Evolutionary conservation across 2,797 vertebrate species (phyloP).

Genomic region (Rhinichthys osculus): DNA sequence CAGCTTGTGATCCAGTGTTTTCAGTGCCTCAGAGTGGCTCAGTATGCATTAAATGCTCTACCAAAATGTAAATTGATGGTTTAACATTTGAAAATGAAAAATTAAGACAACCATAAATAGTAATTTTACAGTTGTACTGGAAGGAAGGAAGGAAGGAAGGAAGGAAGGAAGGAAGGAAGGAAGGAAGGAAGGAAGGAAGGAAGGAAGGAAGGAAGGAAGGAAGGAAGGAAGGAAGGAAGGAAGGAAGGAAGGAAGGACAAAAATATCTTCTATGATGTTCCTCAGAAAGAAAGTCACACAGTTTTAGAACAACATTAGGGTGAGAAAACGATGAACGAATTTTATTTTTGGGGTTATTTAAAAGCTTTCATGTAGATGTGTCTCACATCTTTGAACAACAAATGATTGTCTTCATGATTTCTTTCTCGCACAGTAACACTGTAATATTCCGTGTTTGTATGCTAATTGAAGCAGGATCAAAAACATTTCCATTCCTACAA

Average conservation of each 20-base stretch:
- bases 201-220: too few species aligned
- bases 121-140: too few species aligned
- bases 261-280: neutral
- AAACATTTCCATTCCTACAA: conserved; percentile 23
- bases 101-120: too few species aligned
- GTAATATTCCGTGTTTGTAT: conserved; percentile 30
- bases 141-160: too few species aligned
- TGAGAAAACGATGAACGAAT: too few species aligned
- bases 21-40: neutral
- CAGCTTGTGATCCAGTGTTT: neutral
- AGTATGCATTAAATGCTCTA: neutral
- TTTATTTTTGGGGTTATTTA: neutral
- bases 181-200: too few species aligned
- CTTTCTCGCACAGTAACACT: conserved; percentile 36
- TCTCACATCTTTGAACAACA: neutral
- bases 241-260: neutral
- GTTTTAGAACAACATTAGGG: neutral
- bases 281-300: neutral
- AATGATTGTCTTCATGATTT: neutral
- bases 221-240: too few species aligned
- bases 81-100: too few species aligned
- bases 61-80: neutral
- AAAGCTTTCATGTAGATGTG: conserved; percentile 50
- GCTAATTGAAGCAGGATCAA: conserved; percentile 38
- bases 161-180: too few species aligned